Base-by-base conservation (phyloP, 2,113 vertebrate species). In the Callorhinus ursinus region DNA sequence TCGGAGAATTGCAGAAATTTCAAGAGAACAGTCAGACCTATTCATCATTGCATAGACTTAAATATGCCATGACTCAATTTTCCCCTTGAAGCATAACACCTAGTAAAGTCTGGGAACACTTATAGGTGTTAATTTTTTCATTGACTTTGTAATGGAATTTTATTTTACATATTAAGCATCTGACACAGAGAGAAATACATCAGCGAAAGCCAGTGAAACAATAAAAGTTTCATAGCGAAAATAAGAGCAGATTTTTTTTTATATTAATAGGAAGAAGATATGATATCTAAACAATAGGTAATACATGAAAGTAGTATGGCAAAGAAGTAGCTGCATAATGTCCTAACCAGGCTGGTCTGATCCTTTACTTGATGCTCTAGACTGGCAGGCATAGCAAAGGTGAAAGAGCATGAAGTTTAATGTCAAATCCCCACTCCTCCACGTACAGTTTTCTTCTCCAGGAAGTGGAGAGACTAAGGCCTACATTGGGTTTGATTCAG, bases 21-120 rank as follows among this genome's bases (percentile, higher is more conserved):
- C 74, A 80, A 61, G 83, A 96, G 84, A 97, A 96, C 97, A 97
- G 87, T 51, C 28, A 97, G 79, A 69, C 76, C 83, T 22, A 92
- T 97, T 98, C 97, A 97, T 96, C 84, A 86, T 16, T 57, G 39
- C 69, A 36, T 88, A 31, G 55, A 46, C 72, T 95, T 80, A 88
- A 90, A 76, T 72, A 81, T n/a, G 53, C 53, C 49, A 95, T 95
- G 94, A 96, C 84, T 97, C 96, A 97, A 33, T 76, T 82, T 97
- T 88, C 92, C 95, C 93, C 55, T 59, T 10, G 15, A 97, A 96
- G 92, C 80, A 19, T 98, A 95, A 97, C 95, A 98, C 97, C 97
- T 96, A 96, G 96, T 97, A 97, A 98, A 97, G 94, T 96, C 97
- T 93, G 83, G 88, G 84, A 96, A 96, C 46, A 55, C 84, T 90